phyloP scores from a whole-genome alignment of 92 coral and sea anemone genomes.

The Desmophyllum pertusum region DNA sequence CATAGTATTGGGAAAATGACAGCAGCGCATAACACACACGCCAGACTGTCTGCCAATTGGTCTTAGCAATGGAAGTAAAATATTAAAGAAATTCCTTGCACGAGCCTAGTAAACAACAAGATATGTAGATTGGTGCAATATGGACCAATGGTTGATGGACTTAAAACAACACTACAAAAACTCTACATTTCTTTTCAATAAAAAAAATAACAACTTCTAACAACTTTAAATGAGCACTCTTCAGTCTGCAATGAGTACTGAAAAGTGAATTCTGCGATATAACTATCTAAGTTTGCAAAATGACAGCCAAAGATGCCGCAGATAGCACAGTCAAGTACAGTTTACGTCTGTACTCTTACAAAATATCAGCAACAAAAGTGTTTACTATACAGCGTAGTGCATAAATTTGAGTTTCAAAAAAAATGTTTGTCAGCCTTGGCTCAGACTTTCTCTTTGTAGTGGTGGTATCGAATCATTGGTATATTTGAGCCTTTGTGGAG shows the following conservation, averaged over 20 bases:
- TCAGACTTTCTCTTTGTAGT: too few relatives aligned
- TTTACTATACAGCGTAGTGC: neutral
- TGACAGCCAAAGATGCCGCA: neutral
- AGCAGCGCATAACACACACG: neutral
- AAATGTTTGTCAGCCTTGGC: too few relatives aligned
- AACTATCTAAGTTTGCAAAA: neutral
- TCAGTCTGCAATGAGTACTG: neutral
- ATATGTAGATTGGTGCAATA: neutral
- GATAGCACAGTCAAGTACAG: neutral
- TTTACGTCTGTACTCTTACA: neutral
- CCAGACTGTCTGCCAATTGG: neutral
- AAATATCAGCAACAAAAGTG: neutral
- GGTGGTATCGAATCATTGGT: too few relatives aligned
- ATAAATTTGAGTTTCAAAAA: neutral
- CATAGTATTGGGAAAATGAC: neutral
- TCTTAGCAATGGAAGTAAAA: neutral
- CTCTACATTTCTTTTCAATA: too few relatives aligned
- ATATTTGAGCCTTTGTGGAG: too few relatives aligned
- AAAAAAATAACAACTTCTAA: too few relatives aligned
- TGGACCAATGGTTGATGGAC: neutral
- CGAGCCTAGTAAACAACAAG: constrained; percentile 4
- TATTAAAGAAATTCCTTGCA: constrained; percentile 5
- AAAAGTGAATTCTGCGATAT: neutral
- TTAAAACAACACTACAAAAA: too few relatives aligned
- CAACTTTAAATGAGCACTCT: neutral